Percentiles rank a stretch among this genome's conserved stretches.
phyloP scores from a whole-genome alignment of 2,888 invertebrate species.

The Andrena minutula region DNA sequence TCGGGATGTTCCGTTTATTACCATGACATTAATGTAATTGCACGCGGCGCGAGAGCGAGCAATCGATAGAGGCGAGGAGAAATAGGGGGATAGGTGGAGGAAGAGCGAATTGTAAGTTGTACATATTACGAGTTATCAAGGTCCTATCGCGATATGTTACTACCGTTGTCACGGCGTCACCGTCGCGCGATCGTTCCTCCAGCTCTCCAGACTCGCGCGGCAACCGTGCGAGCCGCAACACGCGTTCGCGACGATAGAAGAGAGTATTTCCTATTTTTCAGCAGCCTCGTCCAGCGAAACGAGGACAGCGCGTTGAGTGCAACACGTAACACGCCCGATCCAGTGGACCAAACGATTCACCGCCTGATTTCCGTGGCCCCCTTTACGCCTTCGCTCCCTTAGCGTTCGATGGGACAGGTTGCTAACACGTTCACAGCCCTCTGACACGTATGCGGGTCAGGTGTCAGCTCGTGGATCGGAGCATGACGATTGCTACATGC shows the following conservation, averaged over 20 bases:
- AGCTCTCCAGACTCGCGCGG: not conserved
- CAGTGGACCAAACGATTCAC: constrained; percentile 63
- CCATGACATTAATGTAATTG: constrained; percentile 34
- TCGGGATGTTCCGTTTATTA: constrained; percentile 57
- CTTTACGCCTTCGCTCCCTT: constrained; percentile 25
- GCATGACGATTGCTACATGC: not conserved
- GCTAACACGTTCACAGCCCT: not conserved
- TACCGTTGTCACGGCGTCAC: constrained; percentile 63
- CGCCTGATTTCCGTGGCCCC: constrained; percentile 38
- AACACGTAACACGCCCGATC: constrained; percentile 52
- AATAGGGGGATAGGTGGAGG: not conserved
- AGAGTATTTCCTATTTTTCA: constrained; percentile 60
- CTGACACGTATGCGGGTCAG: not conserved
- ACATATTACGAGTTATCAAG: constrained; percentile 59
- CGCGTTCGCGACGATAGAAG: constrained; percentile 18
- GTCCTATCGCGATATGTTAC: constrained; percentile 64
- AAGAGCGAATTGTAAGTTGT: constrained; percentile 57
- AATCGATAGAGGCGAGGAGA: constrained; percentile 19
- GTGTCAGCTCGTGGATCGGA: not conserved
- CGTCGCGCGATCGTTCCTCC: constrained; percentile 35
- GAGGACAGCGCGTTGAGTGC: constrained; percentile 42
- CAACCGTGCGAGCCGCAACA: not conserved
- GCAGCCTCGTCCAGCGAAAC: constrained; percentile 29
- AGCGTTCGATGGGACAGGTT: constrained; percentile 27
- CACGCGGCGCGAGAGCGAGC: constrained; percentile 18